A percentile compares a stretch with the other conserved stretches of the same genome.
phyloP scores from a whole-genome alignment of 2,113 vertebrate genomes.

The Elephas maximus region DNA sequence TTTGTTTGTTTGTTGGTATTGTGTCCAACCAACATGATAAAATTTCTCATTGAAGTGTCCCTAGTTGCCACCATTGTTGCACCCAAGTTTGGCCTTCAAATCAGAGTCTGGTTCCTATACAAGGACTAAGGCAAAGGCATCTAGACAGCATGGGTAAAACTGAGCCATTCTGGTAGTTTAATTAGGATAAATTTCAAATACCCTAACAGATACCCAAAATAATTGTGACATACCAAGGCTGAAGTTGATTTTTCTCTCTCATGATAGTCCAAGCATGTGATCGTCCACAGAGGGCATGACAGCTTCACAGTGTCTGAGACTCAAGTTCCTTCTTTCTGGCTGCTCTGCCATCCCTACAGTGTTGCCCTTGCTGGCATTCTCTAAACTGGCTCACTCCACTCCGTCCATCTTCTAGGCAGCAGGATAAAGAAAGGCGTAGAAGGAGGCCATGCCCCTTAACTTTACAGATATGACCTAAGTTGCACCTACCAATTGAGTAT shows the following conservation, averaged over 20 bases:
- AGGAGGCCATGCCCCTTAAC: background rate
- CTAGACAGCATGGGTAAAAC: background rate
- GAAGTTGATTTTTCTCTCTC: background rate
- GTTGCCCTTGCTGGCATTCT: background rate
- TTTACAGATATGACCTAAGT: background rate
- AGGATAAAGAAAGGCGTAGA: background rate
- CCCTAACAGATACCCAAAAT: background rate
- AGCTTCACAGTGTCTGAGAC: background rate
- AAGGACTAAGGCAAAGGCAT: background rate
- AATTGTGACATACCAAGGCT: background rate
- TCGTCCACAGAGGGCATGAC: no score
- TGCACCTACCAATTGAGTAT: background rate
- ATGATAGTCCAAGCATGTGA: rapidly evolving
- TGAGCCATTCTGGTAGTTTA: background rate
- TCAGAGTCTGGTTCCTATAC: background rate
- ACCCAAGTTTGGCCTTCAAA: background rate
- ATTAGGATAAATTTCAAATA: background rate
- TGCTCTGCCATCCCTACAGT: rapidly evolving
- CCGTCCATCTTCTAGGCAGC: background rate
- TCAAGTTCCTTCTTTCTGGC: background rate
- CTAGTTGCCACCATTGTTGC: no score
- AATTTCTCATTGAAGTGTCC: background rate
- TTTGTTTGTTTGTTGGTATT: background rate
- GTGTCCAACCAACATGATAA: background rate
- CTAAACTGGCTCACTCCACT: background rate